These are phyloP conservation scores for Ahaetulla prasina DNA, from an alignment of 2,113 vertebrate species.

Conservation along the genomic window DNA sequence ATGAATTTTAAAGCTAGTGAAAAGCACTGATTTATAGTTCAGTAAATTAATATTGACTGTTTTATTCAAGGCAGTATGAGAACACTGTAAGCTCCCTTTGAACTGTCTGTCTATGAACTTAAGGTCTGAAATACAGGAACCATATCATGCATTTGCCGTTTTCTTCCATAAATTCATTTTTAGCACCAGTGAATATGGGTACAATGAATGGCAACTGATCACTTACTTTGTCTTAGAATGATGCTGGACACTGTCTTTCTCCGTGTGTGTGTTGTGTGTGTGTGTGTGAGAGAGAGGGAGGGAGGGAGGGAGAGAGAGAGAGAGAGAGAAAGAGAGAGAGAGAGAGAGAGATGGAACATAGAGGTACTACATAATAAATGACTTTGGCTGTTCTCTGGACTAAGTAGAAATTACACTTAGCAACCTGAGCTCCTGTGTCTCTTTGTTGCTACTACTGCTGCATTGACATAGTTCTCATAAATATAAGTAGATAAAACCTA, in stretches of 20 bases:
- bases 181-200: neutral
- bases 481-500: neutral
- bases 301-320: too few relatives aligned
- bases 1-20: neutral
- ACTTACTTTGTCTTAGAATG: neutral
- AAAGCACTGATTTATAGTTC: constrained; percentile 36
- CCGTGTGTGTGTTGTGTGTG: too few relatives aligned
- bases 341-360: neutral
- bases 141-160: neutral
- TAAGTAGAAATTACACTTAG: neutral
- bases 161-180: neutral
- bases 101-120: constrained; percentile 6
- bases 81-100: neutral
- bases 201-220: neutral
- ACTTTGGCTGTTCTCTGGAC: neutral
- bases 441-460: neutral
- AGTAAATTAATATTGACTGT: neutral
- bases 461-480: neutral
- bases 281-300: too few relatives aligned
- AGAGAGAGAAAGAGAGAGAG: neutral
- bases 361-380: neutral
- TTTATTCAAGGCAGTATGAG: constrained; percentile 22
- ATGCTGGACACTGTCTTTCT: neutral
- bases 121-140: neutral
- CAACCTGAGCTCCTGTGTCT: neutral